phyloP scores from a whole-genome alignment of 1,140 invertebrate genomes.

The Episyrphus balteatus region DNA sequence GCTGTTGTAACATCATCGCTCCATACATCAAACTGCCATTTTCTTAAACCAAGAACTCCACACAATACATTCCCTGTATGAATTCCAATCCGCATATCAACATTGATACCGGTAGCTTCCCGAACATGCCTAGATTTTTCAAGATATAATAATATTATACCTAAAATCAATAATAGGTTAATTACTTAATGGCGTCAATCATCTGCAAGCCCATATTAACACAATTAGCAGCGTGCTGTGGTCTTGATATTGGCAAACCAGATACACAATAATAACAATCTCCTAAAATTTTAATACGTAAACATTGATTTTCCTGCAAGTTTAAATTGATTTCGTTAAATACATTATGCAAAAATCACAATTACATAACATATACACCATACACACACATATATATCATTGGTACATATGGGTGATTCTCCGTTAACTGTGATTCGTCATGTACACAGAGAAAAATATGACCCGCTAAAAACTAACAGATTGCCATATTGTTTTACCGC shows the following conservation, averaged over 20 bases:
- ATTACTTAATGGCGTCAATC: constrained; percentile 89
- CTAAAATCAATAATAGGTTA: constrained; percentile 1
- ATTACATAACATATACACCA: not conserved
- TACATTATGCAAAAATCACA: not conserved
- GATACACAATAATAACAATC: constrained; percentile 97
- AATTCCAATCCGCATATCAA: constrained; percentile 92
- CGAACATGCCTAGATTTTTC: constrained; percentile 59
- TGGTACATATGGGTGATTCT: no score
- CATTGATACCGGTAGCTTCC: constrained; percentile 78
- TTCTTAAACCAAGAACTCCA: constrained; percentile 87
- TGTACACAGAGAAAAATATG: no score
- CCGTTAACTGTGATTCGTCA: no score
- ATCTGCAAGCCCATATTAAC: constrained; percentile 95
- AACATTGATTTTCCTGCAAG: constrained; percentile 83
- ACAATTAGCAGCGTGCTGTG: constrained; percentile 90
- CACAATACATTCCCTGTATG: constrained; percentile 90
- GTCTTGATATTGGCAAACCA: constrained; percentile 78
- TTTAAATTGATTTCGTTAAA: no score
- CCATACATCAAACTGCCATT: constrained; percentile 99
- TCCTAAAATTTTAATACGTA: constrained; percentile 89
- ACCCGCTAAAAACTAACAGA: no score
- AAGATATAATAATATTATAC: not conserved
- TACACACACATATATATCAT: no score
- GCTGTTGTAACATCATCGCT: constrained; percentile 94
- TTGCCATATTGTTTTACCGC: no score